Conservation (phyloP, 2,797 vertebrate species). For the Valencia hispanica region DNA sequence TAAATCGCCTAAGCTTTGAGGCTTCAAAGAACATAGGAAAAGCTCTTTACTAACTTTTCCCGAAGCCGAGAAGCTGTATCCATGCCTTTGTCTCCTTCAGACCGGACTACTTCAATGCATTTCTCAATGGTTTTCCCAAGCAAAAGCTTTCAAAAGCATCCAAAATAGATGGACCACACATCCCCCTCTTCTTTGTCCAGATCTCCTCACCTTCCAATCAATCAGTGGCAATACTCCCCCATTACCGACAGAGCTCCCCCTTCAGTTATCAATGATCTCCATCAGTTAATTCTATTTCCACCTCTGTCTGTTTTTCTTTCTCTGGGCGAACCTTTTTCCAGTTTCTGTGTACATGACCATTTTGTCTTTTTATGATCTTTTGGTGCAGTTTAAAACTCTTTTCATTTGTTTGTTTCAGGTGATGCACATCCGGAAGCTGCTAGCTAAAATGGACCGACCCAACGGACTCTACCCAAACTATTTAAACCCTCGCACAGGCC, state of each 20-base stretch:
- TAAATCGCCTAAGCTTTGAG: background rate
- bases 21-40: too few relatives aligned
- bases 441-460: conserved; percentile 99
- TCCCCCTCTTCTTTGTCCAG: background rate
- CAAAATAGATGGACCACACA: background rate
- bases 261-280: background rate
- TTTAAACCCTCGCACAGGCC: conserved; percentile 96
- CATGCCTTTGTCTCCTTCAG: background rate
- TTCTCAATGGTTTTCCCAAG: background rate
- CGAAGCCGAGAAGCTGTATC: background rate
- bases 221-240: background rate
- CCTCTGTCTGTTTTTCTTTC: background rate
- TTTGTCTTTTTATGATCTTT: background rate
- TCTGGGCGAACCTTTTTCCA: background rate
- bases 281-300: background rate
- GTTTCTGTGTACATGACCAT: background rate
- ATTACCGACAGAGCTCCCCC: background rate
- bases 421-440: conserved; percentile 97
- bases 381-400: background rate
- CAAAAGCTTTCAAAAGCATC: background rate
- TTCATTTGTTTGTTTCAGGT: conserved; percentile 82
- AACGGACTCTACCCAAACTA: conserved; percentile 99
- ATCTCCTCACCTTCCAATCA: background rate
- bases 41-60: too few relatives aligned
- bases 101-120: background rate